Conservation (phyloP, 2,797 vertebrate genomes). For the Leuciscus waleckii region DNA sequence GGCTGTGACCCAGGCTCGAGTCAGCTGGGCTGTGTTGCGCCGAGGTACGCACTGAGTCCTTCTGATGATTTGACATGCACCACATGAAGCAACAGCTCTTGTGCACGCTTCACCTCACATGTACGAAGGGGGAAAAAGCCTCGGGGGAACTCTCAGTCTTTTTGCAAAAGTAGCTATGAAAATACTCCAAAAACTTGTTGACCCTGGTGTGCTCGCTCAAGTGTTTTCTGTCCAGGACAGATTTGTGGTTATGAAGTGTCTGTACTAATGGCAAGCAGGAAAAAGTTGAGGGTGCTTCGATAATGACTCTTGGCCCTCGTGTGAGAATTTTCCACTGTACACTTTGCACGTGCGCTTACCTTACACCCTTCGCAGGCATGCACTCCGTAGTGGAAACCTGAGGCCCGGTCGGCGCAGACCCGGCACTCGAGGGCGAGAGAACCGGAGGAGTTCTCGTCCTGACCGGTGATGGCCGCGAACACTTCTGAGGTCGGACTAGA, state of each 20-base stretch:
- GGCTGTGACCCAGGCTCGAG: conserved; percentile 21
- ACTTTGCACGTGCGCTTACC: conserved; percentile 74
- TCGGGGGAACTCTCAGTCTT: conserved; percentile 14
- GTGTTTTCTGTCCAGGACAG: neutral
- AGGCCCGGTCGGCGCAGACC: conserved; percentile 95
- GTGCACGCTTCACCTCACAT: conserved; percentile 31
- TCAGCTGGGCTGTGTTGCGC: conserved; percentile 39
- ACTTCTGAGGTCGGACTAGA: conserved; percentile 89
- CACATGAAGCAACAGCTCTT: conserved; percentile 23
- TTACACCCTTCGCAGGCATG: conserved; percentile 98
- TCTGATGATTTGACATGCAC: conserved; percentile 22
- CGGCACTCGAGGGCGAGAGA: conserved; percentile 89
- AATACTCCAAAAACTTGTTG: neutral
- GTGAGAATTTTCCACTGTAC: conserved; percentile 68
- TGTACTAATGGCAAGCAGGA: neutral
- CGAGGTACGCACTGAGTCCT: conserved; percentile 19
- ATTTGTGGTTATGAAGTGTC: conserved; percentile 21
- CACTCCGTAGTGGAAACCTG: conserved; percentile 97
- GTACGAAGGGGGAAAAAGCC: neutral
- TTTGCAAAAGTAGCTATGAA: conserved; percentile 10
- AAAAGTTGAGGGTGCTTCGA: conserved; percentile 5
- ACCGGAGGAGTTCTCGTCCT: conserved; percentile 76
- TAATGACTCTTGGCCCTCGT: conserved; percentile 47
- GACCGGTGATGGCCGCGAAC: conserved; percentile 67
- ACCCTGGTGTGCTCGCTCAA: neutral